Evolutionary conservation across 2,888 invertebrate genomes (phyloP).

Genomic region (Zeuzera pyrina): DNA sequence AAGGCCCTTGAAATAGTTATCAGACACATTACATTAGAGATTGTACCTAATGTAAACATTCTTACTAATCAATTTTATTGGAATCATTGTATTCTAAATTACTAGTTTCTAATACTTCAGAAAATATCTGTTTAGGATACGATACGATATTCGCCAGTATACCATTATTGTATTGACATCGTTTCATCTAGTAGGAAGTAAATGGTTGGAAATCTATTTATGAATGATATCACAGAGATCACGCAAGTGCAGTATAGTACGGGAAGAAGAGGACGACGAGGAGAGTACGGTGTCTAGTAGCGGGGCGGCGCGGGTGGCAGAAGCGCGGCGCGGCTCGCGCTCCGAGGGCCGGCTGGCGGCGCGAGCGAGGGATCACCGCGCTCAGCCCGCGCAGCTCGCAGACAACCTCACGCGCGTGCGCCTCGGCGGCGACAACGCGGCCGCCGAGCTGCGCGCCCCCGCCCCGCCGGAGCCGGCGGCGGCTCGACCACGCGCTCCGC

Average conservation of each 20-base stretch:
- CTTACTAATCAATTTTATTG: too few relatives aligned
- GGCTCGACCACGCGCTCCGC: conserved; percentile 27
- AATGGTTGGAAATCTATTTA: neutral
- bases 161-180: too few relatives aligned
- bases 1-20: too few relatives aligned
- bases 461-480: conserved; percentile 20
- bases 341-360: conserved; percentile 85
- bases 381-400: conserved; percentile 69
- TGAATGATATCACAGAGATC: conserved; percentile 66
- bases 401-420: conserved; percentile 68
- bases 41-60: too few relatives aligned
- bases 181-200: neutral
- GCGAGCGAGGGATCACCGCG: conserved; percentile 74
- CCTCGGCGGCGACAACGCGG: neutral
- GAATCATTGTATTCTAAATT: too few relatives aligned
- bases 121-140: too few relatives aligned
- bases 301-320: conserved; percentile 70
- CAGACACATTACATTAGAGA: too few relatives aligned
- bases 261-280: conserved; percentile 94
- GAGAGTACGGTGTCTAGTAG: conserved; percentile 74
- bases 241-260: conserved; percentile 92
- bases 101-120: too few relatives aligned
- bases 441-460: conserved; percentile 1
- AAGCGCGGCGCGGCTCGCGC: conserved; percentile 78
- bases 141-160: too few relatives aligned